phyloP scores from a whole-genome alignment of 2,888 invertebrate species.

The Troglohyphantes excavatus region DNA sequence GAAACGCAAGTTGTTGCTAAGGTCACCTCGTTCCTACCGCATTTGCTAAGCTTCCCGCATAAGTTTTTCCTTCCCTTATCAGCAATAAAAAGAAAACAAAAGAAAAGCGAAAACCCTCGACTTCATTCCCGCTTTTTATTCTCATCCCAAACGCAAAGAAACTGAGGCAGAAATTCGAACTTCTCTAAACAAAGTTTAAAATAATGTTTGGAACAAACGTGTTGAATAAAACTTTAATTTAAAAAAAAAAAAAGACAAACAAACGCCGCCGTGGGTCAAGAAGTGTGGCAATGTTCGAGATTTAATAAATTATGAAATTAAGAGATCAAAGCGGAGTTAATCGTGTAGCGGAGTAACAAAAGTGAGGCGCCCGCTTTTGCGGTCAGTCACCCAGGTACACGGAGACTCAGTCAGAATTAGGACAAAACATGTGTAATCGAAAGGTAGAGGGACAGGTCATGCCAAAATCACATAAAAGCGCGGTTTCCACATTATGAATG shows the following conservation, averaged over 20 bases:
- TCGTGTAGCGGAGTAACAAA: neutral
- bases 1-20: slow-evolving; percentile 77
- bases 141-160: neutral
- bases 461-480: slow-evolving; percentile 28
- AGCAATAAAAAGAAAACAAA: slow-evolving; percentile 14
- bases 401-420: slow-evolving; percentile 62
- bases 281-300: no score
- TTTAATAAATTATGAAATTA: slow-evolving; percentile 3
- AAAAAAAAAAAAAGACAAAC: neutral
- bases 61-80: slow-evolving; percentile 13
- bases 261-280: neutral
- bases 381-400: slow-evolving; percentile 72
- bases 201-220: no score
- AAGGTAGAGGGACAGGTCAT: slow-evolving; percentile 48
- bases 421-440: slow-evolving; percentile 73
- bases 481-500: neutral
- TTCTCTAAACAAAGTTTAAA: no score
- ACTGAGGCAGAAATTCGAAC: neutral
- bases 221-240: no score
- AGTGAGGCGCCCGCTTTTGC: slow-evolving; percentile 58
- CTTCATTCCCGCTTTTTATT: neutral
- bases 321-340: neutral
- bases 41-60: slow-evolving; percentile 67
- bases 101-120: neutral
- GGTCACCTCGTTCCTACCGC: slow-evolving; percentile 74